Conservation (phyloP, 2,888 invertebrate genomes). For the Fragum whitleyi region DNA sequence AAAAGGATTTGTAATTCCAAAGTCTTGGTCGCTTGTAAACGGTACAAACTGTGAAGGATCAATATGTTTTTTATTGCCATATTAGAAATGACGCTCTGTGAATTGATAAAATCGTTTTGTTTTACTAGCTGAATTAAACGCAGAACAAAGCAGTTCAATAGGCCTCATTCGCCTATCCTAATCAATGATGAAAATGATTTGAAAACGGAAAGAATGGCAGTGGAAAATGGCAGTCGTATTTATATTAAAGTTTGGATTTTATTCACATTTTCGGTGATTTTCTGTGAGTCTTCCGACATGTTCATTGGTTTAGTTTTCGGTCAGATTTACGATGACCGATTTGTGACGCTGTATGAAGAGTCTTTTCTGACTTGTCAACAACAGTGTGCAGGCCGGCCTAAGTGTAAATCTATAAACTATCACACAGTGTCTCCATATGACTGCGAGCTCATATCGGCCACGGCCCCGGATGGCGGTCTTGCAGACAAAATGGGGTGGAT, state of each 20-base stretch:
- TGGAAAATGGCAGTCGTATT: not conserved
- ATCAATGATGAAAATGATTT: constrained; percentile 4
- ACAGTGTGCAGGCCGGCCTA: not conserved
- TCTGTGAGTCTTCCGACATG: not conserved
- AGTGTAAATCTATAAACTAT: constrained; percentile 18
- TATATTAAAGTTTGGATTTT: not conserved
- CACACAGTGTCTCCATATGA: not conserved
- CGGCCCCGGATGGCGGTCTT: not conserved
- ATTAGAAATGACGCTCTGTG: not conserved
- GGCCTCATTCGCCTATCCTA: not conserved
- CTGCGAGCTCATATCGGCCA: not conserved
- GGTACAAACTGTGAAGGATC: not conserved
- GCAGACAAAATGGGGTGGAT: not conserved
- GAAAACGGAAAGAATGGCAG: not conserved
- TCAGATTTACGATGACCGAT: not conserved
- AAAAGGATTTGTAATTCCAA: no score
- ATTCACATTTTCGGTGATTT: not conserved
- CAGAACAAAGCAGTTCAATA: not conserved
- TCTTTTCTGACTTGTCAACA: not conserved
- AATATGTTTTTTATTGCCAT: not conserved
- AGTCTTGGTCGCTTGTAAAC: no score
- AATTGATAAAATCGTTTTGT: not conserved
- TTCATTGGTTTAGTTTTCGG: not conserved
- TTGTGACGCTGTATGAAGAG: not conserved
- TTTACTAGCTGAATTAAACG: not conserved